Conservation (phyloP, 1,140 invertebrate genomes). For the Procambarus clarkii region DNA sequence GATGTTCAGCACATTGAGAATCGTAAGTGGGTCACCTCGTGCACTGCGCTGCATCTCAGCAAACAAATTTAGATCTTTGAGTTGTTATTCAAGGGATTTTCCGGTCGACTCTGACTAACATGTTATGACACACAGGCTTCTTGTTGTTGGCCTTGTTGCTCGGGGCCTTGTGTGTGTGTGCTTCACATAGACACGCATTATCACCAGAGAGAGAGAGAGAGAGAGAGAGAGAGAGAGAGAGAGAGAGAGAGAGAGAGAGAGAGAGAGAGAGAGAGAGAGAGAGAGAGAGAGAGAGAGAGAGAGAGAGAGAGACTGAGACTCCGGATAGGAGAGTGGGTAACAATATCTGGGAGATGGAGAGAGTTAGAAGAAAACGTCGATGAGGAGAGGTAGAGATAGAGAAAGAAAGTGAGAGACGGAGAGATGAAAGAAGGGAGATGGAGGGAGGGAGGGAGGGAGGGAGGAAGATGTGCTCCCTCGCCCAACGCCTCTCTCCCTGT, state of each 20-base stretch:
- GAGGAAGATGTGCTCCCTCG: not conserved
- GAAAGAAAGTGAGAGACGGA: not conserved
- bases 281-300: not conserved
- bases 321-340: not conserved
- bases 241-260: not conserved
- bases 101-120: too few species aligned
- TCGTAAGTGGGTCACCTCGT: too few species aligned
- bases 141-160: too few species aligned
- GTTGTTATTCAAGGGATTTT: too few species aligned
- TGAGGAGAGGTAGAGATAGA: not conserved
- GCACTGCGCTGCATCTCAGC: too few species aligned
- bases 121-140: too few species aligned
- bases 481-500: not conserved
- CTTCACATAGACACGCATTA: too few species aligned
- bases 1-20: too few species aligned
- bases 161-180: too few species aligned
- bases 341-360: not conserved
- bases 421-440: not conserved
- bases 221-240: not conserved
- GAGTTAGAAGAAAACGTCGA: not conserved
- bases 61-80: too few species aligned
- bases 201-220: too few species aligned
- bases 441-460: not conserved
- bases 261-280: not conserved
- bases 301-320: not conserved